phyloP scores from a whole-genome alignment of 2,797 vertebrate genomes.

The Heteromormyrus szaboi region DNA sequence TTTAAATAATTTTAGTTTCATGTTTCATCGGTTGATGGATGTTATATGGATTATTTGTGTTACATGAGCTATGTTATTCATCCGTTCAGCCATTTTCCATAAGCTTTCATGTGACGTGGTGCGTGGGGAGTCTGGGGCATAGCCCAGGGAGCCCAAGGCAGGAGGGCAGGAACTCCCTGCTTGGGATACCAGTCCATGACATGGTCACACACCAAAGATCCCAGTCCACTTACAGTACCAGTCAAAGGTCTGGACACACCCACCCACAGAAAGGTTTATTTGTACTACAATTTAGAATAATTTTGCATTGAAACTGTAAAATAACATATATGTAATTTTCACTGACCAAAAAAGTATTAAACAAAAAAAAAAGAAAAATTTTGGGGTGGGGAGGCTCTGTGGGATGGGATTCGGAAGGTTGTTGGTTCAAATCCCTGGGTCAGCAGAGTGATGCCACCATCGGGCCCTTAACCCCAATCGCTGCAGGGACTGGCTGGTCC shows the following conservation, averaged over 20 bases:
- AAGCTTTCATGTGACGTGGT: background rate
- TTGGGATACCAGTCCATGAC: background rate
- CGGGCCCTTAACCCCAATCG: background rate
- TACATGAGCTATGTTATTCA: background rate
- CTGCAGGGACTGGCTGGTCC: background rate
- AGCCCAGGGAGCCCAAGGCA: background rate
- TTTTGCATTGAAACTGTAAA: background rate
- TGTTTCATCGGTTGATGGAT: background rate
- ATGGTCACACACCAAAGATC: background rate
- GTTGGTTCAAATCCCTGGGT: background rate
- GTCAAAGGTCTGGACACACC: background rate
- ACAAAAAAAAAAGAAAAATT: background rate
- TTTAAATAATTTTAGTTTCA: background rate
- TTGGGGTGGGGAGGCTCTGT: background rate
- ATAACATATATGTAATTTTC: background rate
- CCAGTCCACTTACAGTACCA: background rate
- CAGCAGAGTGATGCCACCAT: background rate
- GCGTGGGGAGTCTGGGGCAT: background rate
- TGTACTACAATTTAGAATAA: background rate
- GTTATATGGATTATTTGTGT: background rate
- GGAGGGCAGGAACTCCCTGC: background rate
- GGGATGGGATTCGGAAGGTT: background rate
- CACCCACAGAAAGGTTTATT: background rate
- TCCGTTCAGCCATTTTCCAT: background rate
- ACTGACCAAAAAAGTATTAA: background rate